A percentile compares a stretch with the other conserved stretches of the same genome.
Conservation (phyloP, 2,797 vertebrate genomes). For the Eutrigla gurnardus region DNA sequence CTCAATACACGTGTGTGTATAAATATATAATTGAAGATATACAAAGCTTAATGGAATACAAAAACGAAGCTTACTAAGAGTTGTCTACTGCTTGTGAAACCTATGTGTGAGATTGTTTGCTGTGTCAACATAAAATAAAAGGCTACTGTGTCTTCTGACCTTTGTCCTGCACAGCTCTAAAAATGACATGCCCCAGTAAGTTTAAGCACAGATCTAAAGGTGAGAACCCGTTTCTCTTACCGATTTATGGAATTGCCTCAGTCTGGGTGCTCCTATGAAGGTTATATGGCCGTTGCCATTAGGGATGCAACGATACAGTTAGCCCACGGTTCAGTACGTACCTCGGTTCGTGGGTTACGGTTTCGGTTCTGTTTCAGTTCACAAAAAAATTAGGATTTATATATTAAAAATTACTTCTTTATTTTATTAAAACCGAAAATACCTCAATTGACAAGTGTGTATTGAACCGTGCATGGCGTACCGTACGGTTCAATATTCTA, state of each 20-base stretch:
- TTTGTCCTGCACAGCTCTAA: conserved; percentile 7
- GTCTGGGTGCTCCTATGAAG: background rate
- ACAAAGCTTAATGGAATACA: no score
- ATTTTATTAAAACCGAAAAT: no score
- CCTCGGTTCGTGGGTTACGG: no score
- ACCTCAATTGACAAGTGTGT: no score
- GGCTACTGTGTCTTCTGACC: background rate
- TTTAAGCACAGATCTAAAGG: background rate
- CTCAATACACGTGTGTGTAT: no score
- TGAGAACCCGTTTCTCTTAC: background rate
- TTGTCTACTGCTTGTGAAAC: background rate
- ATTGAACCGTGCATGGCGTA: no score
- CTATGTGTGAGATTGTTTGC: background rate
- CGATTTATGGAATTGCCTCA: background rate
- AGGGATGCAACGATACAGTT: background rate
- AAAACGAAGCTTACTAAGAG: background rate
- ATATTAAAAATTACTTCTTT: no score
- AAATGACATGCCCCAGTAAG: background rate
- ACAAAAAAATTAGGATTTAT: no score
- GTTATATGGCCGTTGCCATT: background rate
- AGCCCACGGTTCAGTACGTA: no score
- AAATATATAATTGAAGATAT: no score
- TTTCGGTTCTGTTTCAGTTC: no score
- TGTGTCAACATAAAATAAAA: background rate
- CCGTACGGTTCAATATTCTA: no score